Evolutionary conservation across 2,888 invertebrate genomes (phyloP).

Genomic region (Trachelus tabidus): DNA sequence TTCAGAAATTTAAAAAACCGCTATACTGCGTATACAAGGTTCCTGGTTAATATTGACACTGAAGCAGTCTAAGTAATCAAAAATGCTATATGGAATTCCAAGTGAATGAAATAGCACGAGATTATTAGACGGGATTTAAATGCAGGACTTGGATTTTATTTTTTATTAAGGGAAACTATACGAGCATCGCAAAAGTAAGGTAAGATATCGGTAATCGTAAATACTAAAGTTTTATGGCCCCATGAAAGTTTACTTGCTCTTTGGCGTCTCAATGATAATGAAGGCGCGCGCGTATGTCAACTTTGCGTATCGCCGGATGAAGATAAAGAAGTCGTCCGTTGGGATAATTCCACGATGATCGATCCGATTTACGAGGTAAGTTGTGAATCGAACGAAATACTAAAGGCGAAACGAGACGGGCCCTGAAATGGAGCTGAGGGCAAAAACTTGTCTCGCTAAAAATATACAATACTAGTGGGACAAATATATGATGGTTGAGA

Average conservation of each 20-base stretch:
- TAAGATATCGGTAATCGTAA: not conserved
- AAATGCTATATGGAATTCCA: not conserved
- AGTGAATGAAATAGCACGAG: not conserved
- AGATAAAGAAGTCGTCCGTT: not conserved
- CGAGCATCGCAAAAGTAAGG: not conserved
- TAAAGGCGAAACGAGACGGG: not conserved
- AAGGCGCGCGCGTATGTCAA: not conserved
- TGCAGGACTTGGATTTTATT: not conserved
- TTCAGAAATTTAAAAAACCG: not conserved
- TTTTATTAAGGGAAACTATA: too few relatives aligned
- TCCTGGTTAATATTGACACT: not conserved
- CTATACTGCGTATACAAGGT: not conserved
- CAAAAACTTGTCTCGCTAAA: conserved; percentile 13
- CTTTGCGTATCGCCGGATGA: not conserved
- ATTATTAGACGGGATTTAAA: not conserved
- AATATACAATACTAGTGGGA: not conserved
- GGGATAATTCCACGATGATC: not conserved
- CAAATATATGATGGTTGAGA: not conserved
- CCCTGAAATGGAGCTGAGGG: not conserved
- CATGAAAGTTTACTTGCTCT: not conserved
- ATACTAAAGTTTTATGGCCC: not conserved
- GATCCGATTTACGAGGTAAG: not conserved
- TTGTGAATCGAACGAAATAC: not conserved
- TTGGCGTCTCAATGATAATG: not conserved
- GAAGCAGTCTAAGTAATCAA: not conserved